Evolutionary conservation across 1,140 invertebrate species (phyloP).

Genomic region (Leptinotarsa undecemlineata): DNA sequence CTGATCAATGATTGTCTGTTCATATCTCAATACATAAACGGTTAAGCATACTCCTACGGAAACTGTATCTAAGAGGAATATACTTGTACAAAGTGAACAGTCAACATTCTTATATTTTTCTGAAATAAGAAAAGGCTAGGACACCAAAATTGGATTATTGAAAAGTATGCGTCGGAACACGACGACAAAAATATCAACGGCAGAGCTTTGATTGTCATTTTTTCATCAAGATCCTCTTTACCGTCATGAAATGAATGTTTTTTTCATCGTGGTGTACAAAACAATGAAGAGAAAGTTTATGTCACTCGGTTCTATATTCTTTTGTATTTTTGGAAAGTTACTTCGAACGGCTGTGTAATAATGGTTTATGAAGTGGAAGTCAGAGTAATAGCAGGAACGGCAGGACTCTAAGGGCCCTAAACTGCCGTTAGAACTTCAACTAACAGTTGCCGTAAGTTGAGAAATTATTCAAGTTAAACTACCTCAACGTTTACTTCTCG

Average conservation of each 20-base stretch:
- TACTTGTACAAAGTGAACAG: too few species aligned
- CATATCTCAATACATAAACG: too few species aligned
- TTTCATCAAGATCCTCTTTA: not conserved
- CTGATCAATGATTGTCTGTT: too few species aligned
- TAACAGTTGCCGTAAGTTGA: constrained; percentile 15
- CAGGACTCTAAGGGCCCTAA: constrained; percentile 7
- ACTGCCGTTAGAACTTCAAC: constrained; percentile 18
- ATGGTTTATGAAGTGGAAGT: constrained; percentile 14
- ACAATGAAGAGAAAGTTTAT: not conserved
- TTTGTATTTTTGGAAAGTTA: constrained; percentile 14
- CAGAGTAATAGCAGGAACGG: not conserved
- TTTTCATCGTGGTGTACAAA: not conserved
- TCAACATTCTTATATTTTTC: too few species aligned
- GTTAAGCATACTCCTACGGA: too few species aligned
- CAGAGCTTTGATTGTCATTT: not conserved
- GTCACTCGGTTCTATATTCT: not conserved
- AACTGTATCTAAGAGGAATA: too few species aligned
- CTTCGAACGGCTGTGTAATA: constrained; percentile 10
- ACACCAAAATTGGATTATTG: not conserved
- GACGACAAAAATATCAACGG: not conserved
- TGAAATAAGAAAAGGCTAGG: too few species aligned
- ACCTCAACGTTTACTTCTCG: constrained; percentile 19
- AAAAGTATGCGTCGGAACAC: not conserved
- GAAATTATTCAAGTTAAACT: constrained; percentile 22
- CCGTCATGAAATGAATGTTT: not conserved